phyloP scores from a whole-genome alignment of 2,888 invertebrate species.

The Amorpha juglandis region DNA sequence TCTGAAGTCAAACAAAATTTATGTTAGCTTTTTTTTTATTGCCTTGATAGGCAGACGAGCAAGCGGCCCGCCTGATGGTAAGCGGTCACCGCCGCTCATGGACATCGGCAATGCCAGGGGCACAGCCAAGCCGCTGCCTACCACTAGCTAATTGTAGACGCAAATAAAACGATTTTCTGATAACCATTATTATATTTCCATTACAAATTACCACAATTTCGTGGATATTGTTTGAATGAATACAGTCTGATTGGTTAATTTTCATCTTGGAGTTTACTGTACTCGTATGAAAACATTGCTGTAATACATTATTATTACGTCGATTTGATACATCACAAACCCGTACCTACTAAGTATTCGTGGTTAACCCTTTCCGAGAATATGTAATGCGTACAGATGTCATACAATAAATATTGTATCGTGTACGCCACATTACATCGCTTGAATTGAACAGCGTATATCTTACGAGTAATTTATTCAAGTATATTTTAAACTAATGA shows the following conservation, averaged over 20 bases:
- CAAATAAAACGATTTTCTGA: neutral
- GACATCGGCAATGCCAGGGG: too few relatives aligned
- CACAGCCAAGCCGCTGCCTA: too few relatives aligned
- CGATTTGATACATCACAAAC: neutral
- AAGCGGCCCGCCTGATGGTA: too few relatives aligned
- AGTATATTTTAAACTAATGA: neutral
- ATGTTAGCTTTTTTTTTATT: too few relatives aligned
- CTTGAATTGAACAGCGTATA: neutral
- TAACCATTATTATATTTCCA: neutral
- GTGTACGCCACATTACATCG: neutral
- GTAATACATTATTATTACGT: neutral
- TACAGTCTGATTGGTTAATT: neutral
- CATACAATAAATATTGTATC: neutral
- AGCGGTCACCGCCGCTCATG: too few relatives aligned
- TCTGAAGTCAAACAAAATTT: too few relatives aligned
- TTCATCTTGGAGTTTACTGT: neutral
- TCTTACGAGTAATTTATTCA: neutral
- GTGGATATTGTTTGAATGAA: neutral
- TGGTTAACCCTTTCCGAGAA: conserved; percentile 17
- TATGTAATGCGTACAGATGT: neutral
- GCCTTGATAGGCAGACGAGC: too few relatives aligned
- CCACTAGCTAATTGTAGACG: too few relatives aligned
- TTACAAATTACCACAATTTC: neutral
- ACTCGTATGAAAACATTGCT: neutral
- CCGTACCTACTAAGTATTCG: neutral